phyloP scores from a whole-genome alignment of 2,797 vertebrate genomes.

The Champsocephalus gunnari region DNA sequence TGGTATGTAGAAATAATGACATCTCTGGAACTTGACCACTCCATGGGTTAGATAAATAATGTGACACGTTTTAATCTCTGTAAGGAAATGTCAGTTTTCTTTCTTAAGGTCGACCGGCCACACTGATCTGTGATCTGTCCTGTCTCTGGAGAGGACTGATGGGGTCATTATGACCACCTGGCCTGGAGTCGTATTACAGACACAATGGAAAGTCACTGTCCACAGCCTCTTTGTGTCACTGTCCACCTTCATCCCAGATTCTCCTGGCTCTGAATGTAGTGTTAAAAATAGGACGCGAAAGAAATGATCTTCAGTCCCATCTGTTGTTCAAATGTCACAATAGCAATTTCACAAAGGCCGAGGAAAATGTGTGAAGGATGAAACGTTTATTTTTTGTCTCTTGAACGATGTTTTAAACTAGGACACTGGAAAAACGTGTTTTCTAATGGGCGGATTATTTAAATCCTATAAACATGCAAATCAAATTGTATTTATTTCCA shows the following conservation, averaged over 20 bases:
- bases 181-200: neutral
- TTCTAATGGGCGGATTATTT: neutral
- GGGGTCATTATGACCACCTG: neutral
- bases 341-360: constrained; percentile 30
- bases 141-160: neutral
- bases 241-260: constrained; percentile 4
- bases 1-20: no score
- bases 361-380: constrained; percentile 29
- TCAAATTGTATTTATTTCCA: constrained; percentile 54
- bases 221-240: neutral
- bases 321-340: constrained; percentile 10
- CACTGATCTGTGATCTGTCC: neutral
- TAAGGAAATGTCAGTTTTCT: neutral
- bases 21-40: neutral
- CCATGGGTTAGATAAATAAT: constrained; percentile 2
- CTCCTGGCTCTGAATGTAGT: neutral
- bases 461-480: constrained; percentile 18
- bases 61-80: neutral
- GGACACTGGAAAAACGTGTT: constrained; percentile 5
- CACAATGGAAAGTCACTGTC: neutral
- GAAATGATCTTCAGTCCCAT: constrained; percentile 16
- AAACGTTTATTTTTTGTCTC: constrained; percentile 17
- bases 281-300: constrained; percentile 3
- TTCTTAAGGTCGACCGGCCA: neutral
- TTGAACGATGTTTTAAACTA: constrained; percentile 11